Evolutionary conservation across 2,797 vertebrate species (phyloP).

Genomic region (Australoheros facetus): DNA sequence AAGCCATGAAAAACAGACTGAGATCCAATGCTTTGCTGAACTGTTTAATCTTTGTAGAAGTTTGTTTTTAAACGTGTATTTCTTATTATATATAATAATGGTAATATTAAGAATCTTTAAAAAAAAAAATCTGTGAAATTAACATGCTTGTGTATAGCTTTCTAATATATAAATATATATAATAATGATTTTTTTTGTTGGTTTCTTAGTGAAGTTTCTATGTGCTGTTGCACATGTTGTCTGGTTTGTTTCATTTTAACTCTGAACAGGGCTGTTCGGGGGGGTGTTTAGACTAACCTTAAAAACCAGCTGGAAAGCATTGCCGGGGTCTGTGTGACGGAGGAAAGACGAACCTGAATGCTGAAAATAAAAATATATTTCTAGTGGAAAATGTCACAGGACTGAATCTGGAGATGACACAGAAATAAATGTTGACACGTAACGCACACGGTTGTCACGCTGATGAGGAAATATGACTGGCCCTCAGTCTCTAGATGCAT

Average conservation of each 20-base stretch:
- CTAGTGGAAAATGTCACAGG: slow-evolving; percentile 68
- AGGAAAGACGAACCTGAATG: slow-evolving; percentile 58
- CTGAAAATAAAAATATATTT: slow-evolving; percentile 47
- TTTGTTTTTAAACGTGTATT: slow-evolving; percentile 99
- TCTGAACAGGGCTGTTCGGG: slow-evolving; percentile 85
- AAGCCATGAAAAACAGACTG: slow-evolving; percentile 92
- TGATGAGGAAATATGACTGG: slow-evolving; percentile 56
- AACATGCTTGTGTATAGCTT: slow-evolving; percentile 99
- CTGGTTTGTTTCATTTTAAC: slow-evolving; percentile 86
- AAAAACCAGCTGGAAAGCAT: slow-evolving; percentile 83
- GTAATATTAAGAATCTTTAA: slow-evolving; percentile 99
- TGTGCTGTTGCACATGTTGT: slow-evolving; percentile 97
- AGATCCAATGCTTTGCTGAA: slow-evolving; percentile 97
- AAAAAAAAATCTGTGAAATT: slow-evolving; percentile 99
- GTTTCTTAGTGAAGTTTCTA: slow-evolving; percentile 94
- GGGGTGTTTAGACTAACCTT: slow-evolving; percentile 82
- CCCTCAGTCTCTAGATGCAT: slow-evolving; percentile 28
- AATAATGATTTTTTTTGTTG: slow-evolving; percentile 86
- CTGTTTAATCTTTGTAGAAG: slow-evolving; percentile 99
- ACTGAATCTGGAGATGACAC: slow-evolving; percentile 61
- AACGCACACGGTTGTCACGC: slow-evolving; percentile 35
- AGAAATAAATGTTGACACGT: slow-evolving; percentile 38
- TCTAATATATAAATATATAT: slow-evolving; percentile 99
- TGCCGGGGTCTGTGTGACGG: slow-evolving; percentile 61
- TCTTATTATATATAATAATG: slow-evolving; percentile 99